These are phyloP conservation scores for Nephrotoma appendiculata DNA, from an alignment of 2,888 invertebrate species.

Conservation along the genomic window DNA sequence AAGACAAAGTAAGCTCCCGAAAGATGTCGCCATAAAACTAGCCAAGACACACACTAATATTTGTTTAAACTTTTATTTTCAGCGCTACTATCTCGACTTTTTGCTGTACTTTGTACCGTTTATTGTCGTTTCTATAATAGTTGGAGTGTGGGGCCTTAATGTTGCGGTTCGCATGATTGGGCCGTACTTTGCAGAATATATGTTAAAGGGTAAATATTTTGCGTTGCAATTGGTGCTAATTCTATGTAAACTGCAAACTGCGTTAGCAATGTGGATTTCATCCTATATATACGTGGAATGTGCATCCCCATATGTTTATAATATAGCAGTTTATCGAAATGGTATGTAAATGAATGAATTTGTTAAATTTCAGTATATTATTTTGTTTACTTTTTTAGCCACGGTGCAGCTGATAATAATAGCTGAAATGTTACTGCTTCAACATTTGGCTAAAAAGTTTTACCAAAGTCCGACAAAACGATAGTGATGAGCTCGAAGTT, in stretches of 20 bases:
- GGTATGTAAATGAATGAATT: neutral
- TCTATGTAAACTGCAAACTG: constrained; percentile 27
- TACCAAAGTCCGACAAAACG: neutral
- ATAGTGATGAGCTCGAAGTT: neutral
- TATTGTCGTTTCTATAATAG: constrained; percentile 24
- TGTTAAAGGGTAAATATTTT: constrained; percentile 26
- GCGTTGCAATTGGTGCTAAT: constrained; percentile 26
- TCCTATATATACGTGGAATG: constrained; percentile 7
- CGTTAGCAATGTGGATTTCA: constrained; percentile 18
- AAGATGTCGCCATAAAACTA: neutral
- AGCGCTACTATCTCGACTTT: constrained; percentile 19
- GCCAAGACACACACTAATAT: neutral
- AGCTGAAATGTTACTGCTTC: neutral
- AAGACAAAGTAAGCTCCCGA: constrained; percentile 15
- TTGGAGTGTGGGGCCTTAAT: constrained; percentile 28
- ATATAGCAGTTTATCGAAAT: neutral
- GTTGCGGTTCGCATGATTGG: constrained; percentile 25
- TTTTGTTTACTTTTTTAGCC: neutral
- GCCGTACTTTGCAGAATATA: constrained; percentile 22
- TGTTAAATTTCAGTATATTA: neutral
- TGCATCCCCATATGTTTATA: constrained; percentile 18
- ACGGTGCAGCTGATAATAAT: neutral
- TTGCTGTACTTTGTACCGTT: constrained; percentile 28
- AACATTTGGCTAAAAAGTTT: neutral
- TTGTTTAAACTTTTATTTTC: constrained; percentile 11